Evolutionary conservation across 2,888 invertebrate species (phyloP), one percentile per base, ranked within the genome.

Genomic region (Oscheius sp.): DNA sequence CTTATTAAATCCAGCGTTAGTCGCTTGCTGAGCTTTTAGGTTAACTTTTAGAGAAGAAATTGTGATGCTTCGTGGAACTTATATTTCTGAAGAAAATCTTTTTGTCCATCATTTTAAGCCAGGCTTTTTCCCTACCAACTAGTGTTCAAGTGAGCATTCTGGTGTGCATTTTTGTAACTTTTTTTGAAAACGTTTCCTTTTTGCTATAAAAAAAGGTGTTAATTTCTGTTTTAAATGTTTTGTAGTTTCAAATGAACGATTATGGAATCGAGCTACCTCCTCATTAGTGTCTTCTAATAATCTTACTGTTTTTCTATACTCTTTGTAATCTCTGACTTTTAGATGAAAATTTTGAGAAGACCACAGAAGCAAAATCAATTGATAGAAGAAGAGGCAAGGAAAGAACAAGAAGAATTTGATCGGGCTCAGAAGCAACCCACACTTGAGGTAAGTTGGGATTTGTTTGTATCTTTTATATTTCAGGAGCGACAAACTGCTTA

Each of bases 401-500:
- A 68, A 17, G 50, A 46, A 15, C 53, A 58, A 27, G 68, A 27
- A 33, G 37, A 68, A 37, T 25, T 29, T 8, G 25, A 29, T 23
- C 33, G 20, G 20, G 27, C 27, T 17, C 27, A 12, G 25, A 39
- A 33, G 53, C 63, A 64, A 33, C 64, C 39, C 39, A 61, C 58
- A 20, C 39, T 68, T 4, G 68, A 61, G 58, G 63, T 42, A 57
- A 25, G 45, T n/a, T 50, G 17, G 5, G 45, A 46, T 27, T 3
- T 12, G 29, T 20, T 34, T 52, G n/a, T n/a, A n/a, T 50, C 29
- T 65, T 15, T 48, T 48, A 20, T 39, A 57, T 65, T 45, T 55
- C 33, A 77, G 67, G 70, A 75, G 48, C 64, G 75, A 20, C 77
- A 77, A 55, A 75, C 77, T 1, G 73, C 69, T 0, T 77, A 77